Evolutionary conservation across 2,113 vertebrate genomes (phyloP), one percentile per base, ranked within the genome.

Genomic region (Chelonoidis abingdonii): DNA sequence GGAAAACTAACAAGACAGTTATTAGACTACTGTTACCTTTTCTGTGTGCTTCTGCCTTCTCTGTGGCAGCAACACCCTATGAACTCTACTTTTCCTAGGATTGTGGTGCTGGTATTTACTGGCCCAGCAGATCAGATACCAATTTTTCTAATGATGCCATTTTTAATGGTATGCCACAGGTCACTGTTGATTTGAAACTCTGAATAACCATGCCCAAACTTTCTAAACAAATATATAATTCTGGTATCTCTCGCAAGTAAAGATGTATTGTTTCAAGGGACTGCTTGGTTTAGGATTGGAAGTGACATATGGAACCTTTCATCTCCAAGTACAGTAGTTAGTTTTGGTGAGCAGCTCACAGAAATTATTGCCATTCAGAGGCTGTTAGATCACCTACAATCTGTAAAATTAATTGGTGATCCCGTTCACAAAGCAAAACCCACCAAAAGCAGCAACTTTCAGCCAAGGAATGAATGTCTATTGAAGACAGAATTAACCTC

Each of bases 381-480:
- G 35, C 17, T 69, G 17, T 38, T 69, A 69, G 65, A 4, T 69
- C 65, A 38, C 65, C 19, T 69, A 38, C 65, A 69, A 10, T 69
- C 17, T 69, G 35, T 35, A 9, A 69, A 38, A 69, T n/a, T 19
- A 69, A 69, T 69, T 69, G 35, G 19, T 69, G 65, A 69, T 38
- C 65, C 65, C 8, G 4, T 69, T n/a, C 65, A 38, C 65, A 69
- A 8, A 38, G 8, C 7, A 38, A 38, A 69, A 38, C 19, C 59
- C 22, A 50, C 80, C 8, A 1, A 47, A 27, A 11, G 49, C 27
- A 49, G 1, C n/a, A 69, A 80, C n/a, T 31, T 50, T 50, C 78
- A 50, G 17, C 65, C 65, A 38, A 38, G 7, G 62, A 76, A 19
- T 0, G 1, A 14, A 3, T 3, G 69, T 8, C 90, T 0, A 0